Evolutionary conservation across 2,888 invertebrate species (phyloP).

Genomic region (Lamellibrachia satsuma): DNA sequence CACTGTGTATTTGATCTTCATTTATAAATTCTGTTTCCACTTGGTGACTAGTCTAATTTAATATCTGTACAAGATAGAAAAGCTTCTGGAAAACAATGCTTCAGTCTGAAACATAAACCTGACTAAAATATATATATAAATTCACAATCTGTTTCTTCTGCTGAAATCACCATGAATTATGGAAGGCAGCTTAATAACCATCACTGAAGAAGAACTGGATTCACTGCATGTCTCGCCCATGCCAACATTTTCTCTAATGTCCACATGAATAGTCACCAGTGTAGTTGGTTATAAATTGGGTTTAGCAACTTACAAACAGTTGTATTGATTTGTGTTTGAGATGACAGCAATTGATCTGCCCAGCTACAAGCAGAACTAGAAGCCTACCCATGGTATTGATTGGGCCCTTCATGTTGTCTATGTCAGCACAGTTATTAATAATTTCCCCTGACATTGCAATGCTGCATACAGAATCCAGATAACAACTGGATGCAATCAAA

Average conservation of each 20-base stretch:
- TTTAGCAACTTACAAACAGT: neutral
- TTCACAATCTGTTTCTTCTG: no score
- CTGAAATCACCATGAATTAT: neutral
- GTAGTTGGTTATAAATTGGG: neutral
- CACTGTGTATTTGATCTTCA: no score
- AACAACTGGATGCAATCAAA: neutral
- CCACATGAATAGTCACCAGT: neutral
- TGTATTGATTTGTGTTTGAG: slow-evolving; percentile 13
- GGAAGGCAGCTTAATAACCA: neutral
- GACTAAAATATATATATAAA: no score
- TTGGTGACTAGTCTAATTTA: neutral
- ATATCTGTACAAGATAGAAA: no score
- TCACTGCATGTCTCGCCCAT: neutral
- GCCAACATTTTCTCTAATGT: neutral
- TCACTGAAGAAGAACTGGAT: neutral
- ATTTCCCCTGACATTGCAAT: neutral
- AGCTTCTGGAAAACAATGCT: no score
- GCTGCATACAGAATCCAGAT: neutral
- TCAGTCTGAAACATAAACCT: no score
- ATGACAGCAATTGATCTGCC: slow-evolving; percentile 2
- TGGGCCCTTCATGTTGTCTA: neutral
- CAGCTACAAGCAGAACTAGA: neutral
- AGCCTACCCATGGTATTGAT: neutral
- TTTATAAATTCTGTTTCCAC: no score
- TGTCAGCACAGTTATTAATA: neutral